phyloP scores from a whole-genome alignment of 2,888 invertebrate species.

The Polylopha cassiicola region DNA sequence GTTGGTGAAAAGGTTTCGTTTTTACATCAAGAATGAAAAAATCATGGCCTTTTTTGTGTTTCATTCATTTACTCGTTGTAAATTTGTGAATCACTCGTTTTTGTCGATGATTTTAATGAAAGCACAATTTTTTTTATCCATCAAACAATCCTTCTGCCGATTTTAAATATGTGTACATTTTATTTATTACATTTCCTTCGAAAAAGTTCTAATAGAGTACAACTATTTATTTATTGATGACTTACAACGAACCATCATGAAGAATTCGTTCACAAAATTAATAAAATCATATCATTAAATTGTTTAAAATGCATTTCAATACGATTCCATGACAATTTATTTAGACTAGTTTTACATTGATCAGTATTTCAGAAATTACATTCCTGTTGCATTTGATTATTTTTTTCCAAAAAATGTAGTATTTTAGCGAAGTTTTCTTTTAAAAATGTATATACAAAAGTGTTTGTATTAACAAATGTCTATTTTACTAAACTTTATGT shows the following conservation, averaged over 20 bases:
- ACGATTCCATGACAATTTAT: conserved; percentile 32
- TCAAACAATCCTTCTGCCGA: conserved; percentile 5
- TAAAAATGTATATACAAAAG: no score
- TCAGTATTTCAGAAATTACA: conserved; percentile 17
- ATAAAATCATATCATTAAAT: conserved; percentile 30
- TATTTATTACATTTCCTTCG: conserved; percentile 6
- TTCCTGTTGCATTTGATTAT: conserved; percentile 21
- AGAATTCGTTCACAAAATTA: conserved; percentile 14
- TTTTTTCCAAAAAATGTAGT: no score
- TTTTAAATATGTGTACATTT: conserved; percentile 6
- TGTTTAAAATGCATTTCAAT: conserved; percentile 19
- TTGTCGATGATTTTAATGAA: no score
- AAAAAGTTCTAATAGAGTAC: conserved; percentile 30
- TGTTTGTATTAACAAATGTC: conserved; percentile 5
- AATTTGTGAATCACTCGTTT: no score
- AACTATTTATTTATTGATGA: conserved; percentile 27
- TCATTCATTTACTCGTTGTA: no score
- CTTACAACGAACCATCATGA: conserved; percentile 31
- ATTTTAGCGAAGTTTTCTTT: no score
- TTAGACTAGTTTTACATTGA: conserved; percentile 15
- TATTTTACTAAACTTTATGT: conserved; percentile 3
- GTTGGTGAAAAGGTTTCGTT: no score
- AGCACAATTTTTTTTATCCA: no score
- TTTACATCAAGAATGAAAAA: no score
- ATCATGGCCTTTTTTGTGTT: no score